A percentile compares a stretch with the other conserved stretches of the same genome.
Conservation (phyloP, 2,797 vertebrate species). For the Epinephelus malabaricus region DNA sequence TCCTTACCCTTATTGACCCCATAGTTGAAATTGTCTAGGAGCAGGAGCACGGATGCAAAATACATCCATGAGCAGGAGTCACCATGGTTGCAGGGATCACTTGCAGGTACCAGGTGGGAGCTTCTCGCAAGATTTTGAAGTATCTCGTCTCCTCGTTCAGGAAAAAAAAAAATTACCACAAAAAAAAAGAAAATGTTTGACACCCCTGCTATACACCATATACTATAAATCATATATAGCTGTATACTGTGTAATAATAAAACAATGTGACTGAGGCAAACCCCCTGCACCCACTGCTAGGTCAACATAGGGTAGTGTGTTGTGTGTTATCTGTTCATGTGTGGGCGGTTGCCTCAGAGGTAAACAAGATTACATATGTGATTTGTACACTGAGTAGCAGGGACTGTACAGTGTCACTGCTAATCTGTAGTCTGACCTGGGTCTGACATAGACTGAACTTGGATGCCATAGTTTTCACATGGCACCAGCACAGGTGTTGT, state of each 20-base stretch:
- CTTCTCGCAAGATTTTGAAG: no score
- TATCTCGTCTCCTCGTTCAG: no score
- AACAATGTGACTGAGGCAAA: background rate
- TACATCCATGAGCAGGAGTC: no score
- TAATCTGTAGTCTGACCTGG: constrained; percentile 17
- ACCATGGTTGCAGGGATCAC: no score
- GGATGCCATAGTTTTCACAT: background rate
- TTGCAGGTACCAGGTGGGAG: no score
- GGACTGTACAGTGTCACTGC: constrained; percentile 1
- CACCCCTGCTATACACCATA: background rate
- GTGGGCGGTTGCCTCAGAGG: constrained; percentile 16
- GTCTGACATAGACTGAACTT: background rate
- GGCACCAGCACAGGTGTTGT: background rate
- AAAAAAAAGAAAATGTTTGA: no score
- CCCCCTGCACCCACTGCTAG: background rate
- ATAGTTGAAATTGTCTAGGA: no score
- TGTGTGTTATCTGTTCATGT: constrained; percentile 18
- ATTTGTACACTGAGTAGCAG: constrained; percentile 3
- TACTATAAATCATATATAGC: background rate
- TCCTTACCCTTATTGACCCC: no score
- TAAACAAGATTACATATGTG: constrained; percentile 44
- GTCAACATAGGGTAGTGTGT: constrained; percentile 8
- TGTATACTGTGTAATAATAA: background rate
- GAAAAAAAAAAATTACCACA: no score
- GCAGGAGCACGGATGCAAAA: no score